Evolutionary conservation across 2,888 invertebrate species (phyloP).

Genomic region (Lepidocyrtinus sp.): DNA sequence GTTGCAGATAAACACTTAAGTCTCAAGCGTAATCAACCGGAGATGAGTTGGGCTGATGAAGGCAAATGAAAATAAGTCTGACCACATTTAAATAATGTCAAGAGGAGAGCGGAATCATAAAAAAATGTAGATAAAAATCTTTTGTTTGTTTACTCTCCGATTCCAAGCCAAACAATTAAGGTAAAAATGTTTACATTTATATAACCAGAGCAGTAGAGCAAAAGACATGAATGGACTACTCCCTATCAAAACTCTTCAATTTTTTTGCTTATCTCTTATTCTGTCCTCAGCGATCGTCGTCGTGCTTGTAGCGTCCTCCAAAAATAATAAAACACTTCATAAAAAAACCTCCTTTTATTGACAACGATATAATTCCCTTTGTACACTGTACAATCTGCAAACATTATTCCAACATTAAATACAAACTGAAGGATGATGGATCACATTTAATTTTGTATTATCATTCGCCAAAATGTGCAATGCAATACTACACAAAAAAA

Average conservation of each 20-base stretch:
- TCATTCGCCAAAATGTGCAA: not conserved
- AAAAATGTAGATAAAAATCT: conserved; percentile 11
- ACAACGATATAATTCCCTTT: not conserved
- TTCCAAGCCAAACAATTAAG: conserved; percentile 4
- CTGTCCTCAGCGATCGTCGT: not conserved
- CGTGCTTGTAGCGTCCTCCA: conserved; percentile 21
- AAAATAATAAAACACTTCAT: conserved; percentile 35
- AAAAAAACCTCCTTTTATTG: conserved; percentile 21
- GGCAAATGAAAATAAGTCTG: too few relatives aligned
- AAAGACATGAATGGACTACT: not conserved
- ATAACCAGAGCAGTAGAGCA: conserved; percentile 11
- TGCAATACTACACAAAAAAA: not conserved
- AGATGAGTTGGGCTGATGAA: too few relatives aligned
- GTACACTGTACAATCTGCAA: conserved; percentile 1
- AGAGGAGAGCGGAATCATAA: too few relatives aligned
- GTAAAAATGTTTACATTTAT: not conserved
- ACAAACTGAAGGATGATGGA: conserved; percentile 19
- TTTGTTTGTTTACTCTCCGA: conserved; percentile 29
- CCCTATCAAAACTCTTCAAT: too few relatives aligned
- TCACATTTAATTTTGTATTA: conserved; percentile 20
- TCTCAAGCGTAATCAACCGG: too few relatives aligned
- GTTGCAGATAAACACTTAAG: too few relatives aligned
- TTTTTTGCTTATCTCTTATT: not conserved
- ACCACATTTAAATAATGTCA: conserved; percentile 13
- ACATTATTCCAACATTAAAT: not conserved